Conservation (phyloP, 2,113 vertebrate species). For the Gobiocypris rarus region DNA sequence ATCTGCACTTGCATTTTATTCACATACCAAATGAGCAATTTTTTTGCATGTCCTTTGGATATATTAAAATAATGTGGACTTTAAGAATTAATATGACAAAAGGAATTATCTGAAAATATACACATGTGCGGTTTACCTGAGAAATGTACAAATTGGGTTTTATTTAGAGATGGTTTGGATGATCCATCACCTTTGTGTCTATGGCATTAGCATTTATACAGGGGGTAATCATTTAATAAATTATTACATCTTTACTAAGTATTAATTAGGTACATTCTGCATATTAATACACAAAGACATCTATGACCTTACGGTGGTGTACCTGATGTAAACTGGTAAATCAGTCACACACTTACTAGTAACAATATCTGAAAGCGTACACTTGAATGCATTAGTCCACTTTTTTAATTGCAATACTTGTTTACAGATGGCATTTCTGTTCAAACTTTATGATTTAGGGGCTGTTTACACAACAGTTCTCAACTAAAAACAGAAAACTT, state of each 20-base stretch:
- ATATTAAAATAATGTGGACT: background rate
- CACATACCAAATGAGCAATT: background rate
- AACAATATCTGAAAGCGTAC: background rate
- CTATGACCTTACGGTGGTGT: background rate
- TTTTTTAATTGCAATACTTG: slow-evolving; percentile 26
- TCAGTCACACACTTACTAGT: background rate
- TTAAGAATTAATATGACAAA: background rate
- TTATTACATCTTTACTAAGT: background rate
- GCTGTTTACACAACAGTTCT: too few relatives aligned
- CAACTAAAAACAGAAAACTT: too few relatives aligned
- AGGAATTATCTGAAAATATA: background rate
- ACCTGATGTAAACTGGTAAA: background rate
- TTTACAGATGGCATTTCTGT: background rate
- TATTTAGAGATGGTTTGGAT: background rate
- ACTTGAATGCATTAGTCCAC: slow-evolving; percentile 1
- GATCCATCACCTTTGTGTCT: background rate
- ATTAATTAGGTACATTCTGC: background rate
- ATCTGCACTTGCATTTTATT: background rate
- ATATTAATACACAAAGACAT: background rate
- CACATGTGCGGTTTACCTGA: background rate
- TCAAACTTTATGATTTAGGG: background rate
- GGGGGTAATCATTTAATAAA: background rate
- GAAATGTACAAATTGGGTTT: background rate
- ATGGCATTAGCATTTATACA: background rate
- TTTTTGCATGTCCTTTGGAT: background rate